Evolutionary conservation across 2,888 invertebrate species (phyloP), one percentile per base, ranked within the genome.

Genomic region (Cyclophora albipunctata): DNA sequence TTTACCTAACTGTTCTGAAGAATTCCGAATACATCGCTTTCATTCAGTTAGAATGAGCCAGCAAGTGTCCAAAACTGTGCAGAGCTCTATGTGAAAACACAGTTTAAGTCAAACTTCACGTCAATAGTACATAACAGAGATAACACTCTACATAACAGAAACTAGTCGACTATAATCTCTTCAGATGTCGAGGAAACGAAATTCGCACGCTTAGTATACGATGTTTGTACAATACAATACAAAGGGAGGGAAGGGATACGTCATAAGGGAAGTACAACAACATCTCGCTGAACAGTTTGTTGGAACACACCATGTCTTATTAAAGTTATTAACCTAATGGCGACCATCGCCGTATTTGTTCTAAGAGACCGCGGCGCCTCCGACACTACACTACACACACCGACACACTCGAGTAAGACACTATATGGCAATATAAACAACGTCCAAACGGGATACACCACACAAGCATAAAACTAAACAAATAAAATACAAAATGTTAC

Each of bases 241-340:
- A 53, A 63, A 63, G 55, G 54, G 56, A 51, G 50, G 47, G 52
- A 56, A 58, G 54, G 59, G 54, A 20, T 47, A 40, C 7, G 43
- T 34, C n/a, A 5, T 42, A 37, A 35, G 50, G 54, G 56, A 50
- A 59, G 57, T 59, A 60, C 59, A 54, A 60, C 57, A 66, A 67
- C 20, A 75, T 83, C 86, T 84, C 87, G 86, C 87, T 83, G 81
- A 78, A 65, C 69, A 73, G 79, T 86, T 85, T 85, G 85, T 84
- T 84, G 74, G 71, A 66, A 84, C 85, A 85, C 78, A 84, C 63
- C 66, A 81, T 80, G 81, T 64, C 67, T 71, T 66, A 81, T 81
- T 84, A 86, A 81, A 75, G 67, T 71, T 66, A 81, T 81, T 84
- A 86, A 81, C 76, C 85, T 86, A 84, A 73, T 57, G 55, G 62